A percentile compares a stretch with the other conserved stretches of the same genome.
phyloP scores from a whole-genome alignment of 1,140 invertebrate genomes.

The Ephestia elutella region DNA sequence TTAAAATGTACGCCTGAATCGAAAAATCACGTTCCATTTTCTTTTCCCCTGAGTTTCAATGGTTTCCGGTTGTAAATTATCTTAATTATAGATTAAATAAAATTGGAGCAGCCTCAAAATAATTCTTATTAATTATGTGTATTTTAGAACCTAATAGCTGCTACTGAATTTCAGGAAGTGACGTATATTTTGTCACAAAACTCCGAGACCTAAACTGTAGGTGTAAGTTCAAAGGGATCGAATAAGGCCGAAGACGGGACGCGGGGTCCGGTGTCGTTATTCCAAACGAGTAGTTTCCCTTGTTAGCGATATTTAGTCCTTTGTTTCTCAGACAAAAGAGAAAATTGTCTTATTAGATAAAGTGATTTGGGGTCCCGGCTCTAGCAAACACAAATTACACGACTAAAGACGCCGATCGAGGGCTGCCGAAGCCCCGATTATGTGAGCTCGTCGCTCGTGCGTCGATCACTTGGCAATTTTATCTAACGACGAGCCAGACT shows the following conservation, averaged over 20 bases:
- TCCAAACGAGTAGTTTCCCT: conserved; percentile 7
- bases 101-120: neutral
- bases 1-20: neutral
- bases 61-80: neutral
- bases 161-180: neutral
- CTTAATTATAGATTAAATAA: neutral
- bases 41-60: neutral
- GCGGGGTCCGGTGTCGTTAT: conserved; percentile 6
- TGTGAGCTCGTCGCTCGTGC: conserved; percentile 6
- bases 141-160: neutral
- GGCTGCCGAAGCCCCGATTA: conserved; percentile 8
- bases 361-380: conserved; percentile 8
- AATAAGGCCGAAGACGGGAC: neutral
- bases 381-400: conserved; percentile 9
- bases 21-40: neutral
- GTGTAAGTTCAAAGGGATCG: neutral
- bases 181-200: neutral
- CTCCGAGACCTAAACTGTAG: no score
- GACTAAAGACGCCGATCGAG: conserved; percentile 7
- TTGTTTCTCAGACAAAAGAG: conserved; percentile 8
- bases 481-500: conserved; percentile 11
- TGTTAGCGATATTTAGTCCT: conserved; percentile 11
- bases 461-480: conserved; percentile 10
- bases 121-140: neutral
- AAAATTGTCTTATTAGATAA: conserved; percentile 11